Percentiles rank a stretch among this genome's conserved stretches.
Conservation (phyloP, 2,797 vertebrate genomes). For the Lerista edwardsae region DNA sequence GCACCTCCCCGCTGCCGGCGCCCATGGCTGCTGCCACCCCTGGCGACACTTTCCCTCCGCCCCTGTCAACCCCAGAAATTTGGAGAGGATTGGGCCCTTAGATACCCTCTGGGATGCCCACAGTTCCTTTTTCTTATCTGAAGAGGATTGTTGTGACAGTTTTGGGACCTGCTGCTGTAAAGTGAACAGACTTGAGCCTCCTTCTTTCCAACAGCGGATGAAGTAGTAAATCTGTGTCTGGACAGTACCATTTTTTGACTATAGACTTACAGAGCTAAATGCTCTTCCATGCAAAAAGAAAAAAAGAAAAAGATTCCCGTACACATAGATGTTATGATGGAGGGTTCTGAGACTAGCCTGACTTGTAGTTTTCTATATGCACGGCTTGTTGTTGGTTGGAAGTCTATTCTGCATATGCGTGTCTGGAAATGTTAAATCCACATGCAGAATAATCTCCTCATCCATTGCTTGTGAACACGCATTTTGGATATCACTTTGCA, state of each 20-base stretch:
- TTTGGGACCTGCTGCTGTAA: not conserved
- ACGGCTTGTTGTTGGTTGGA: not conserved
- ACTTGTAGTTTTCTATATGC: not conserved
- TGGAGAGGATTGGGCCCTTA: too few relatives aligned
- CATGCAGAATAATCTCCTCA: not conserved
- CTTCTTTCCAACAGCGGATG: not conserved
- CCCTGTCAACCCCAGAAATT: too few relatives aligned
- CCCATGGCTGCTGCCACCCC: too few relatives aligned
- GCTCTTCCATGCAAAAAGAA: not conserved
- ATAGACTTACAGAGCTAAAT: not conserved
- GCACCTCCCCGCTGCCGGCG: too few relatives aligned
- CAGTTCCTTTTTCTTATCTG: not conserved
- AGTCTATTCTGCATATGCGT: not conserved
- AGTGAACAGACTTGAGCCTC: not conserved
- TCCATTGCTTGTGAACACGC: not conserved
- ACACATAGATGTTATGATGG: not conserved
- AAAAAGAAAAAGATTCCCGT: not conserved
- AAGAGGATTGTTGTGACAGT: not conserved
- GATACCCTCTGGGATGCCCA: not conserved
- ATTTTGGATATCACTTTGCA: not conserved
- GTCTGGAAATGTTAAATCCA: not conserved
- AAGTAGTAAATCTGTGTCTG: not conserved
- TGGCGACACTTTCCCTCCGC: too few relatives aligned
- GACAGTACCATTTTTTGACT: not conserved
- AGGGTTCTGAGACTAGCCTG: not conserved